Conservation (phyloP, 2,113 vertebrate species). For the Isurus oxyrinchus region DNA sequence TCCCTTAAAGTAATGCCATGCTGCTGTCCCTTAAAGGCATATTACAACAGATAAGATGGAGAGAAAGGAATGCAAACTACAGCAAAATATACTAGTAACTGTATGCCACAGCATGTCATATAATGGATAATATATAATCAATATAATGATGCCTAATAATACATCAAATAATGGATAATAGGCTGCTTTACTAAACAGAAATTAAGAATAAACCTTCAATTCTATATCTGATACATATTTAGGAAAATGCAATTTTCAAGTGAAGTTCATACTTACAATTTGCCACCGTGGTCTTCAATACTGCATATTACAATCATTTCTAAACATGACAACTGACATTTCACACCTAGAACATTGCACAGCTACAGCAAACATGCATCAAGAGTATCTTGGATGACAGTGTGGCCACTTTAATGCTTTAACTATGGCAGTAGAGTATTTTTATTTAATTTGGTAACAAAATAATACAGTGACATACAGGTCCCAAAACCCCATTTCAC, state of each 20-base stretch:
- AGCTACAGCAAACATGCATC: background rate
- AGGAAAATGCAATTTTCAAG: background rate
- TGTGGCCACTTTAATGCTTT: too few relatives aligned
- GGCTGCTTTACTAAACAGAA: background rate
- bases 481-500: background rate
- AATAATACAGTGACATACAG: background rate
- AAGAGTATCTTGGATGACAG: background rate
- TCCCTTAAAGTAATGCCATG: too few relatives aligned
- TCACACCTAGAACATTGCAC: background rate
- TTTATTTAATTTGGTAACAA: conserved; percentile 1
- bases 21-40: too few relatives aligned
- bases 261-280: background rate
- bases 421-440: background rate
- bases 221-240: background rate
- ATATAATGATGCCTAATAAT: background rate
- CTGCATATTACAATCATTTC: background rate
- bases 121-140: background rate
- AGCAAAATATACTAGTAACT: background rate
- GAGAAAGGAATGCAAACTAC: background rate
- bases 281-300: background rate
- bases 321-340: background rate
- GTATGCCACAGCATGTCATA: background rate
- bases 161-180: background rate
- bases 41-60: background rate
- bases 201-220: background rate